phyloP scores from a whole-genome alignment of 1,140 invertebrate species.

The Aphaenogaster ashmeadi region DNA sequence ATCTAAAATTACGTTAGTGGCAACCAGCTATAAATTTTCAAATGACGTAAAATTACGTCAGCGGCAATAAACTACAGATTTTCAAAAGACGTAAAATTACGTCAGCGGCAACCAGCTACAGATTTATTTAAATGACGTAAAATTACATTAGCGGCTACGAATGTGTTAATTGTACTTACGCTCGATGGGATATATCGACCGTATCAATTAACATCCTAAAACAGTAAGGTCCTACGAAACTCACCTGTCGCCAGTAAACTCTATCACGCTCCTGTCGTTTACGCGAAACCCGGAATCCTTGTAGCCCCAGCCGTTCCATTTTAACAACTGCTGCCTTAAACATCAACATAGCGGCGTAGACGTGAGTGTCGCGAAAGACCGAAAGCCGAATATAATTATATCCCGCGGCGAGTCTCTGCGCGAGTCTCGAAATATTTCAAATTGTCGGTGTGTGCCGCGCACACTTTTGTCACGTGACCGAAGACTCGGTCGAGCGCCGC shows the following conservation, averaged over 20 bases:
- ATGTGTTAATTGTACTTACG: too few relatives aligned
- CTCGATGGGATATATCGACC: not conserved
- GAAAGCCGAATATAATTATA: conserved; percentile 50
- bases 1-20: too few relatives aligned
- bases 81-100: too few relatives aligned
- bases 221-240: conserved; percentile 46
- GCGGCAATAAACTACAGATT: too few relatives aligned
- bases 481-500: conserved; percentile 5
- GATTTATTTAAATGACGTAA: too few relatives aligned
- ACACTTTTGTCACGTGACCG: conserved; percentile 62
- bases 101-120: too few relatives aligned
- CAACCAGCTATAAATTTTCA: too few relatives aligned
- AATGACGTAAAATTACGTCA: too few relatives aligned
- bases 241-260: conserved; percentile 93
- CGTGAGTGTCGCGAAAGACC: not conserved
- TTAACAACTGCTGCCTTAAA: conserved; percentile 93
- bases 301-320: conserved; percentile 99
- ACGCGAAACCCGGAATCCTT: conserved; percentile 95
- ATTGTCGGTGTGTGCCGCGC: not conserved
- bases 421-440: conserved; percentile 19
- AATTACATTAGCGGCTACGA: too few relatives aligned
- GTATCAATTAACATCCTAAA: not conserved
- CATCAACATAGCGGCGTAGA: not conserved
- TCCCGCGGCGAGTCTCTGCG: not conserved
- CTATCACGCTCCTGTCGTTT: conserved; percentile 88